Conservation (phyloP, 2,113 vertebrate species). For the Microcebus murinus region DNA sequence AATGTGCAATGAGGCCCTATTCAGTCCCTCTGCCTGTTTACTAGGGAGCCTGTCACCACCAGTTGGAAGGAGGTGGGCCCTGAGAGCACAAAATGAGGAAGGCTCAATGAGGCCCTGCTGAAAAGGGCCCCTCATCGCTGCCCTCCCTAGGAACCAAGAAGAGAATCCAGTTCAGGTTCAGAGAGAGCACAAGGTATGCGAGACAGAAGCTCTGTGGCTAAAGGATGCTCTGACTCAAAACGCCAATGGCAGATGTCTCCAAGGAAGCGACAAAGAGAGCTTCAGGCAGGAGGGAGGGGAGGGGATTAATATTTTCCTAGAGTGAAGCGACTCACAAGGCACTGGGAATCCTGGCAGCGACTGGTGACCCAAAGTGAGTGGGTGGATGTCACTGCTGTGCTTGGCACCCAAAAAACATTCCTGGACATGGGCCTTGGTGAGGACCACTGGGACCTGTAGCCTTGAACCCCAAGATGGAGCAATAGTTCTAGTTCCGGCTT, state of each 20-base stretch:
- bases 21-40: conserved; percentile 25
- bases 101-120: neutral
- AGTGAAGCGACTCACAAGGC: neutral
- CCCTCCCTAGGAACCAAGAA: neutral
- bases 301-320: neutral
- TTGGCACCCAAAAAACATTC: too few relatives aligned
- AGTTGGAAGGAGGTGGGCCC: neutral
- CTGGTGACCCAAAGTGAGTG: neutral
- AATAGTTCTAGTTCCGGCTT: neutral
- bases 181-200: accelerated
- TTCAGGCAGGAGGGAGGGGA: accelerated
- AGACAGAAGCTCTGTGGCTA: neutral
- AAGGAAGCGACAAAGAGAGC: neutral
- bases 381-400: accelerated
- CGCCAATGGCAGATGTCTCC: too few relatives aligned
- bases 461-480: neutral
- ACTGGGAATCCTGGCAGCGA: neutral
- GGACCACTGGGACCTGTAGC: neutral
- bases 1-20: accelerated
- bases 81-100: neutral
- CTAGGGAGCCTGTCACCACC: neutral
- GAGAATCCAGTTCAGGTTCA: neutral
- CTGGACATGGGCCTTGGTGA: neutral
- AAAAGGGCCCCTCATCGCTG: neutral
- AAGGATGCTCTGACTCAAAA: neutral